Evolutionary conservation across 2,797 vertebrate species (phyloP).

Genomic region (Columba guinea): DNA sequence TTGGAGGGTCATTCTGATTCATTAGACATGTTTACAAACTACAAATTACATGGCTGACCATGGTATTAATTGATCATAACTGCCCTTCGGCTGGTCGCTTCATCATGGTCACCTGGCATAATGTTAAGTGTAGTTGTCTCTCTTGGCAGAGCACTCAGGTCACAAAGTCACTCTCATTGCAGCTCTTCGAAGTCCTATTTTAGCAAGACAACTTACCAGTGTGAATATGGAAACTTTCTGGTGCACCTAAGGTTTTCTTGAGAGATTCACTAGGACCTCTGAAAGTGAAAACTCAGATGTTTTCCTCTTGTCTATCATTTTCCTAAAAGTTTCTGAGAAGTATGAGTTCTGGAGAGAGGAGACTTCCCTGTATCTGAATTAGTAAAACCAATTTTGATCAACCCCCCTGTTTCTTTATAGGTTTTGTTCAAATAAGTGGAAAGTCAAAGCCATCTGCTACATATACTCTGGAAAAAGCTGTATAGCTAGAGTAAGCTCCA

Average conservation of each 20-base stretch:
- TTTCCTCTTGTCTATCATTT: not conserved
- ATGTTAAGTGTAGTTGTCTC: not conserved
- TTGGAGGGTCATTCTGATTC: slow-evolving; percentile 21
- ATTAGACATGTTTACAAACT: not conserved
- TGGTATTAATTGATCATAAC: not conserved
- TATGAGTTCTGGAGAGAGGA: not conserved
- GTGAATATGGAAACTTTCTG: not conserved
- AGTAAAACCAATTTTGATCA: not conserved
- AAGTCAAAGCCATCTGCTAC: not conserved
- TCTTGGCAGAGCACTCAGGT: not conserved
- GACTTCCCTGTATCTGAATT: not conserved
- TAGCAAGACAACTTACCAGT: not conserved
- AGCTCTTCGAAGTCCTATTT: not conserved
- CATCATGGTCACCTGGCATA: not conserved
- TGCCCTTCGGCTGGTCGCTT: not conserved
- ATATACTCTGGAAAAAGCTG: not conserved
- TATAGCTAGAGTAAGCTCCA: not conserved
- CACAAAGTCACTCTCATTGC: not conserved
- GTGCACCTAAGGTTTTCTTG: not conserved
- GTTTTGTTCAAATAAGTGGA: not conserved
- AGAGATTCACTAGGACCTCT: not conserved
- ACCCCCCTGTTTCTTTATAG: not conserved
- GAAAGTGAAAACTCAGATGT: not conserved
- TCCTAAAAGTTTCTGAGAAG: not conserved
- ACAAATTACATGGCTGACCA: not conserved